Evolutionary conservation across 2,113 vertebrate genomes (phyloP), one percentile per base, ranked within the genome.

Genomic region (Lasiurus cinereus): DNA sequence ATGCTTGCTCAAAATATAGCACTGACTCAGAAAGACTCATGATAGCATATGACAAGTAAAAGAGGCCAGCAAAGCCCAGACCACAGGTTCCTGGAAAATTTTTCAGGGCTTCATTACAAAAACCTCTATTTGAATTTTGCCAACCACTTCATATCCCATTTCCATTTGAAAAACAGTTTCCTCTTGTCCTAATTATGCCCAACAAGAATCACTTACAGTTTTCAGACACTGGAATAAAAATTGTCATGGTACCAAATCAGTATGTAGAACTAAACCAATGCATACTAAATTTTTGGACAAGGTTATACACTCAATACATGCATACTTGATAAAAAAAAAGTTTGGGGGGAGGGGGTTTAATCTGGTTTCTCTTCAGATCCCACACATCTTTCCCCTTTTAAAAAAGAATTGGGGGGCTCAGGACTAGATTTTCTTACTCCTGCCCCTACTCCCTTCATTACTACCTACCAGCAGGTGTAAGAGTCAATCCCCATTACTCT

Each of bases 161-260:
- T 90, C 69, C 36, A 79, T 73, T 36, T 79, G 21, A 59, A 88
- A 90, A 52, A 56, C 7, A 76, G 16, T 31, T 95, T 77, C 73
- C 15, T 96, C 74, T 77, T 91, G 11, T 70, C 72, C 67, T 83
- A 96, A 93, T 56, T 82, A 76, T 11, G 33, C 18, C 48, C 74
- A 31, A 86, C 11, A 85, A 93, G 91, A 84, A 85, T 39, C 3
- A 91, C 50, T 90, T 56, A 79, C 0, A 91, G 80, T 83, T 83
- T 91, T 88, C 67, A 93, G 54, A 91, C 52, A 95, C 18, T 66
- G 29, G 67, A 46, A 84, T 48, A 88, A 92, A 95, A 95, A 94
- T 0, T 80, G 43, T 86, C 67, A 70, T 31, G 31, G 43, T 69
- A 79, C 54, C 52, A 31, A 92, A 87, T 33, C 18, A 10, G 36